Base-by-base conservation (phyloP, 1,140 invertebrate genomes). In the Latrodectus geometricus region DNA sequence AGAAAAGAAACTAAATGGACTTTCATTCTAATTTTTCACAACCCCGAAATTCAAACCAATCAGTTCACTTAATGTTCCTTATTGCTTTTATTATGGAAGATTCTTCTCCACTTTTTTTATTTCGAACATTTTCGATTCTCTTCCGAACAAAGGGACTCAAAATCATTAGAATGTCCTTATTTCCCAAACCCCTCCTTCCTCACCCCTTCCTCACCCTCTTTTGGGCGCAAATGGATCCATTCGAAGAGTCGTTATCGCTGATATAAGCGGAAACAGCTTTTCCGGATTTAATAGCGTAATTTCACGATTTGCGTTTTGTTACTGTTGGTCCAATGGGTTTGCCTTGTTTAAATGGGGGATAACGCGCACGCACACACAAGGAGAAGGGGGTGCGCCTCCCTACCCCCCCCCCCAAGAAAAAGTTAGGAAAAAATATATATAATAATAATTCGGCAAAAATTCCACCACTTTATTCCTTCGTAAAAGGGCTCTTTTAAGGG, bases 141-240 rank as follows among this genome's bases (percentile, higher is more conserved):
- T 54, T 56, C 50, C 61, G 73, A 86, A 86, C 74, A 86, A 86
- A 86, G 49, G 66, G 83, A 86, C 83, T 86, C 75, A 86, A 86
- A 86, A 86, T 86, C 83, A 86, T 86, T 86, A 77, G 75, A 86
- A 76, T 86, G 83, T 86, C 74, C 83, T 86, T 75, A 86, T 86
- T 72, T 35, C 35, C 83, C 69, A 56, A 73, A 49, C 20, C 66
- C 65, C 48, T 56, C 49, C 52, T 21, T 20, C 48, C 65, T 35
- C 11, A 35, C 50, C 70, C 56, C 35, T 61, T n/a, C 49, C 49
- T 76, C 65, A 20, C 9, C 35, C 54, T 17, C 17, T 17, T 61
- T 61, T 61, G 23, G 73, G 82, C 72, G 83, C 66, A 86, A 86
- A 86, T 86, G 83, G 83, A 56, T 86, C 83, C 83, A 86, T 86